Percentiles rank a stretch among this genome's conserved stretches.
Conservation (phyloP, 2,888 invertebrate genomes). For the Lochmaea capreae region DNA sequence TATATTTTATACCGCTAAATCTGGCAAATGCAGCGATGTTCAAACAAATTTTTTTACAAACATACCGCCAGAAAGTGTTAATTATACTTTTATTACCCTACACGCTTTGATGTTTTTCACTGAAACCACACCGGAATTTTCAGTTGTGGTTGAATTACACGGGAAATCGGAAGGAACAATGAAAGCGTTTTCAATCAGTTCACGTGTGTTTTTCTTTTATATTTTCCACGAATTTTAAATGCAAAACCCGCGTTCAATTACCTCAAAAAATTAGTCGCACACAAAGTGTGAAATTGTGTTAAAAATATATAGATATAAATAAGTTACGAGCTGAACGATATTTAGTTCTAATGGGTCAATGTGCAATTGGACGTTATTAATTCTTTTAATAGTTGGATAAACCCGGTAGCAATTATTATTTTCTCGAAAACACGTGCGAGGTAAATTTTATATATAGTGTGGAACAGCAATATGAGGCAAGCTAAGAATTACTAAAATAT, state of each 20-base stretch:
- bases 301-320: constrained; percentile 6
- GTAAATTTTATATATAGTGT: not conserved
- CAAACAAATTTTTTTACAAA: too few relatives aligned
- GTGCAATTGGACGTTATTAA: not conserved
- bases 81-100: too few relatives aligned
- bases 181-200: too few relatives aligned
- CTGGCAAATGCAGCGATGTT: too few relatives aligned
- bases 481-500: too few relatives aligned
- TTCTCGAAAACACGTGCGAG: not conserved
- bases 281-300: not conserved
- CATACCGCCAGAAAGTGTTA: too few relatives aligned
- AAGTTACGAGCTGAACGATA: not conserved
- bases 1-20: too few relatives aligned
- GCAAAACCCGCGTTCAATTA: not conserved
- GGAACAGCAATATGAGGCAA: not conserved
- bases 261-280: not conserved
- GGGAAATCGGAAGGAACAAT: too few relatives aligned
- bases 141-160: too few relatives aligned
- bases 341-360: not conserved
- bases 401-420: not conserved
- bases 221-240: not conserved
- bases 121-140: too few relatives aligned
- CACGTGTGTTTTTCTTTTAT: too few relatives aligned
- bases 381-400: not conserved
- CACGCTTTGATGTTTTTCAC: too few relatives aligned